Evolutionary conservation across 2,888 invertebrate species (phyloP), one percentile per base, ranked within the genome.

Genomic region (Hemithea aestivaria): DNA sequence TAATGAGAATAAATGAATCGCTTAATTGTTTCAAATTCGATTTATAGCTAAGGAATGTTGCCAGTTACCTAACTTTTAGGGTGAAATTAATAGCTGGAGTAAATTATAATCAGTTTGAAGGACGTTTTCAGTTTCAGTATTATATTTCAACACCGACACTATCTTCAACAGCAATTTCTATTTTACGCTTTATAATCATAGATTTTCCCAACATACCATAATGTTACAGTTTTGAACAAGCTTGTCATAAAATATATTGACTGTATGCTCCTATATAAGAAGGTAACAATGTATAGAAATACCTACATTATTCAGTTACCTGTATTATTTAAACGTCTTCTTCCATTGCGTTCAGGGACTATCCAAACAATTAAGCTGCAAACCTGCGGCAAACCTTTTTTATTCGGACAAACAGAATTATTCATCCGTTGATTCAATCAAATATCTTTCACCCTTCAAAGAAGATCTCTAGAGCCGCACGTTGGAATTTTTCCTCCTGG

Each of bases 351-450:
- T n/a, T n/a, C n/a, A n/a, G n/a, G n/a, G n/a, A 2, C 12, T 20
- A 7, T 20, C 10, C 60, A 73, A 68, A 66, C 67, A 70, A 60
- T 53, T 52, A 58, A 37, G 51, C 48, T 46, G 27, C 39, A 35
- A 55, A 52, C 46, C 51, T 52, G 54, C 53, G 47, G 66, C 55
- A 60, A 71, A 72, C 67, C 62, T 64, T 69, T 67, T 70, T 69
- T 71, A 72, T 61, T 75, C 69, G 66, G 68, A 78, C 81, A 83
- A 80, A 80, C 80, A 72, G 77, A 80, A 82, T 82, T 78, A 78
- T 78, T 82, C 77, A 76, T 75, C 70, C 72, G 69, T 64, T 63
- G 68, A 63, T 69, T 68, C 68, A 66, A 67, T 70, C 66, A 67
- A 67, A 36, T 29, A 28, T 32, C 32, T 58, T 62, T 61, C 62